Percentiles rank a stretch among this genome's conserved stretches.
Evolutionary conservation across 2,113 vertebrate genomes (phyloP).

Genomic region (Melanerpes formicivorus): DNA sequence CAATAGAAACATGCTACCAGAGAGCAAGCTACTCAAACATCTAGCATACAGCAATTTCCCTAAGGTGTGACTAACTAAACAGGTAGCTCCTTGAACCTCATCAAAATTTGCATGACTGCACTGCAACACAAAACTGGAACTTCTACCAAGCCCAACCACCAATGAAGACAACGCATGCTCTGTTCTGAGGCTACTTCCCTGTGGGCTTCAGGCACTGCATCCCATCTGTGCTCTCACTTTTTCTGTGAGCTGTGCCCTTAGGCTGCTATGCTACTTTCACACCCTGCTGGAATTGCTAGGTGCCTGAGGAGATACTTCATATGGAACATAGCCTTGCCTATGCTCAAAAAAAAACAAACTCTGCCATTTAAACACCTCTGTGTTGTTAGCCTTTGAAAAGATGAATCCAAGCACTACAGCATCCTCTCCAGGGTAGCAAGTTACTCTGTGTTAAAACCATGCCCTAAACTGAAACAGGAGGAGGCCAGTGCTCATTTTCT

Average conservation of each 20-base stretch:
- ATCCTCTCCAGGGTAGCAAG: neutral
- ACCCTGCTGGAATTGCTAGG: neutral
- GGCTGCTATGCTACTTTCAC: neutral
- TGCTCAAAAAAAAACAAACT: neutral
- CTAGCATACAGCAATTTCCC: neutral
- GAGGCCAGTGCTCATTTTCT: neutral
- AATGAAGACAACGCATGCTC: neutral
- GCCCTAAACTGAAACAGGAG: neutral
- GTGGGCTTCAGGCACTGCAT: neutral
- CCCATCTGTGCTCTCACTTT: constrained; percentile 21
- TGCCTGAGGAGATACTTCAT: neutral
- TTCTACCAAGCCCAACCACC: neutral
- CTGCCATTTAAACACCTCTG: neutral
- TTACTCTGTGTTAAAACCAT: neutral
- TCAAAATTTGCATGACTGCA: constrained; percentile 6
- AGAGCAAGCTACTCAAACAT: neutral
- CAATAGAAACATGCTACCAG: neutral
- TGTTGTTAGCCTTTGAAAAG: neutral
- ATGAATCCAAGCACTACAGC: neutral
- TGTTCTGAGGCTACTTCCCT: neutral
- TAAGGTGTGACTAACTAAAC: neutral
- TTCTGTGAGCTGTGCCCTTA: neutral
- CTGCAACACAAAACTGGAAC: constrained; percentile 14
- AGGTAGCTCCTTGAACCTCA: neutral
- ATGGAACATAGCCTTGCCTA: neutral